Evolutionary conservation across 2,888 invertebrate species (phyloP).

Genomic region (Melolontha melolontha): DNA sequence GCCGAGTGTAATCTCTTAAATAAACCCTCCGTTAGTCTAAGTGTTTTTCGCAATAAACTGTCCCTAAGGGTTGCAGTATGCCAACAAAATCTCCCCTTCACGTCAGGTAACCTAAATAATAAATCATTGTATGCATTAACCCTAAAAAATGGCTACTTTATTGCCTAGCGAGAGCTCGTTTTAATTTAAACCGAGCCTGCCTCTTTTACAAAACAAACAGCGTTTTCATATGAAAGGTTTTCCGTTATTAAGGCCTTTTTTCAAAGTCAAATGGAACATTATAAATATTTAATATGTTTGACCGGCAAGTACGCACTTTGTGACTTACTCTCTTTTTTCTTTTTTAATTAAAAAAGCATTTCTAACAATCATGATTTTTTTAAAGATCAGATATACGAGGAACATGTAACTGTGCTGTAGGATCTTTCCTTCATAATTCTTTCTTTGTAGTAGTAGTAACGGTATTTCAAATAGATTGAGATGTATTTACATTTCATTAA

Average conservation of each 20-base stretch:
- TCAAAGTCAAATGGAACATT: conserved; percentile 36
- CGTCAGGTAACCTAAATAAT: conserved; percentile 41
- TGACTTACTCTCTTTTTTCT: background rate
- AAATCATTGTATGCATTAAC: conserved; percentile 42
- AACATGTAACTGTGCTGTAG: background rate
- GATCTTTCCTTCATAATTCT: no score
- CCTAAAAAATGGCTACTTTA: conserved; percentile 36
- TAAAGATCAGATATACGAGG: background rate
- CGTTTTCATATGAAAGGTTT: conserved; percentile 27
- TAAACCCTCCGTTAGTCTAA: conserved; percentile 58
- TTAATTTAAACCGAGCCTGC: conserved; percentile 32
- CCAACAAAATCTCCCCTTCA: conserved; percentile 40
- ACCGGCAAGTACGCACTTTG: conserved; percentile 26
- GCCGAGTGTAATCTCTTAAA: conserved; percentile 60
- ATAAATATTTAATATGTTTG: conserved; percentile 31
- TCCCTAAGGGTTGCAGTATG: conserved; percentile 44
- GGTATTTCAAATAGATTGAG: no score
- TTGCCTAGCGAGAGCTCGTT: conserved; percentile 31
- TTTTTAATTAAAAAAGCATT: conserved; percentile 19
- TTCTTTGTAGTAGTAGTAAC: no score
- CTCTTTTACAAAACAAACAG: conserved; percentile 32
- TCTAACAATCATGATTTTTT: conserved; percentile 23
- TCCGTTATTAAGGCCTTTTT: conserved; percentile 27
- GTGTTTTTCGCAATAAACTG: conserved; percentile 62
- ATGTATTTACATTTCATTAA: no score